Percentiles rank a stretch among this genome's conserved stretches.
phyloP scores from a whole-genome alignment of 2,797 vertebrate genomes.

The Benthosema pterotum region DNA sequence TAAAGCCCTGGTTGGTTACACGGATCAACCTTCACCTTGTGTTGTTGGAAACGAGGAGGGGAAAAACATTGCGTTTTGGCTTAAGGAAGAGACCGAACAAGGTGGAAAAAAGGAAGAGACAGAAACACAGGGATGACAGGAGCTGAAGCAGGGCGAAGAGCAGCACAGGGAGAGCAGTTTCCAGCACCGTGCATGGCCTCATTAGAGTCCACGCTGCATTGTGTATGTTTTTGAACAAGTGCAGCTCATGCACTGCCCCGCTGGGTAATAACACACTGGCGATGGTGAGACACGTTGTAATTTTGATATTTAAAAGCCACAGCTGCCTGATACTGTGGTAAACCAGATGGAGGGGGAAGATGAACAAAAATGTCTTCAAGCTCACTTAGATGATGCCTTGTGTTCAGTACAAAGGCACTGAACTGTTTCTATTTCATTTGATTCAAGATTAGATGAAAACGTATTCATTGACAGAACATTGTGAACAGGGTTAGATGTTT shows the following conservation, averaged over 20 bases:
- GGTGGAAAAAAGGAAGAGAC: not conserved
- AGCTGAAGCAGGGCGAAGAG: not conserved
- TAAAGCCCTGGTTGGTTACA: slow-evolving; percentile 8
- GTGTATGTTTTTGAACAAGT: slow-evolving; percentile 45
- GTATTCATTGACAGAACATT: not conserved
- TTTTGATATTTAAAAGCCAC: slow-evolving; percentile 57
- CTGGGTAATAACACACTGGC: slow-evolving; percentile 54
- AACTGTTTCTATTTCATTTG: slow-evolving; percentile 12
- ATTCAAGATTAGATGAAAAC: slow-evolving; percentile 19
- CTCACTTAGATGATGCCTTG: slow-evolving; percentile 33
- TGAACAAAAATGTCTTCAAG: slow-evolving; percentile 22
- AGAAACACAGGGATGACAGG: not conserved
- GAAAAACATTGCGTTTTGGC: not conserved
- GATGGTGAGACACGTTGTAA: slow-evolving; percentile 44
- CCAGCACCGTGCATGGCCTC: slow-evolving; percentile 27
- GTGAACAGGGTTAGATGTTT: not conserved
- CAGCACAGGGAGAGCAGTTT: slow-evolving; percentile 7
- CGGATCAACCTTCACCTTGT: slow-evolving; percentile 33
- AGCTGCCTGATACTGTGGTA: slow-evolving; percentile 51
- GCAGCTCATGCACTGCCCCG: slow-evolving; percentile 37
- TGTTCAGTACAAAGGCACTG: slow-evolving; percentile 13
- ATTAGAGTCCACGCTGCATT: slow-evolving; percentile 38
- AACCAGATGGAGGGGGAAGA: slow-evolving; percentile 31
- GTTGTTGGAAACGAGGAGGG: slow-evolving; percentile 2
- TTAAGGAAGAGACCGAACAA: not conserved